phyloP scores from a whole-genome alignment of 2,888 invertebrate species.

The Aspidapion aeneum region DNA sequence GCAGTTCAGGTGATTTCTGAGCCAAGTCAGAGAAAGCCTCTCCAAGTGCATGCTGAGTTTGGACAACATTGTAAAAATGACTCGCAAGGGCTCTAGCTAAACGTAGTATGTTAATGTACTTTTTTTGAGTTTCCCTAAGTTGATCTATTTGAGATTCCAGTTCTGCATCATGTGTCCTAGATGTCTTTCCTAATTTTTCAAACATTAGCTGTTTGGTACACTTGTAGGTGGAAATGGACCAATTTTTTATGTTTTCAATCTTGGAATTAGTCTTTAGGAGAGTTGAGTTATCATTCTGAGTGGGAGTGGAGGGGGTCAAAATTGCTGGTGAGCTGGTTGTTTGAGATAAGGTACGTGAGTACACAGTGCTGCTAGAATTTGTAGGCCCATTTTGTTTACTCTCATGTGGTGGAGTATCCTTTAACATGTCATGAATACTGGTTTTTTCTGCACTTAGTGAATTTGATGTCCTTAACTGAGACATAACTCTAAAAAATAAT shows the following conservation, averaged over 20 bases:
- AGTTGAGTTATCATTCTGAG: conserved; percentile 56
- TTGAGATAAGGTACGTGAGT: conserved; percentile 69
- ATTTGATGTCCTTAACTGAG: conserved; percentile 43
- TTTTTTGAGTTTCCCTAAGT: conserved; percentile 89
- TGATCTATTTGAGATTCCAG: conserved; percentile 92
- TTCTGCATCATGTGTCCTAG: conserved; percentile 88
- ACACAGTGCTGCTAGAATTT: conserved; percentile 63
- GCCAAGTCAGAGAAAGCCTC: conserved; percentile 94
- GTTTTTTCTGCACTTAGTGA: conserved; percentile 53
- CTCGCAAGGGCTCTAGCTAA: conserved; percentile 81
- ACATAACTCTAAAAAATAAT: too few species aligned
- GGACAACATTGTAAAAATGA: conserved; percentile 85
- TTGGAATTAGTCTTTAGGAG: conserved; percentile 70
- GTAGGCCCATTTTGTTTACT: conserved; percentile 73
- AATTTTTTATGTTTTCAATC: conserved; percentile 90
- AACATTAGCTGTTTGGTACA: conserved; percentile 96
- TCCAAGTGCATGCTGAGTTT: conserved; percentile 83
- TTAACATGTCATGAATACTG: conserved; percentile 83
- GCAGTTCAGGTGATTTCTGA: conserved; percentile 93
- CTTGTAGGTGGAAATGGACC: conserved; percentile 98
- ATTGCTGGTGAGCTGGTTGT: conserved; percentile 46
- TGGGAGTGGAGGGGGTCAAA: conserved; percentile 52
- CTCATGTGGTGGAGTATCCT: conserved; percentile 75
- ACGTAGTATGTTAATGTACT: conserved; percentile 84
- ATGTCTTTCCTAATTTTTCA: conserved; percentile 93